Percentiles rank a stretch among this genome's conserved stretches.
Evolutionary conservation across 2,797 vertebrate genomes (phyloP).

Genomic region (Garrulus glandarius): DNA sequence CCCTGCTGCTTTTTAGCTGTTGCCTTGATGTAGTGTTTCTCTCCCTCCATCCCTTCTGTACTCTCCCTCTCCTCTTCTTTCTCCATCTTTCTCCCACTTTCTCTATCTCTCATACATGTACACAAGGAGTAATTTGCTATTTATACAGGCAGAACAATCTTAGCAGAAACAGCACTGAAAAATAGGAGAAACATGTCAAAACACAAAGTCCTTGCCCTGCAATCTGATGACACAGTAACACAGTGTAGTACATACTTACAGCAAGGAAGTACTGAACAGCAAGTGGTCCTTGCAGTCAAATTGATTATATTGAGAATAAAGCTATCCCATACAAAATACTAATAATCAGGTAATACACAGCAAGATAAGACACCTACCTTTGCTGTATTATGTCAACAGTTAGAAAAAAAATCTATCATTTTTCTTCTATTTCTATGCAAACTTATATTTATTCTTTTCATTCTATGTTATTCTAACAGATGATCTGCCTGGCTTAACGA

Average conservation of each 20-base stretch:
- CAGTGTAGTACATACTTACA: neutral
- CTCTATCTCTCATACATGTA: neutral
- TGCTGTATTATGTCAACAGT: neutral
- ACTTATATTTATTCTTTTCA: neutral
- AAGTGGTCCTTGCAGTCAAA: neutral
- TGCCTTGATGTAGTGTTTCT: rapidly evolving
- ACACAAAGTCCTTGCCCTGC: neutral
- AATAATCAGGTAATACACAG: neutral
- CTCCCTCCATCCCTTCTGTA: neutral
- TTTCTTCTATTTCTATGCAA: neutral
- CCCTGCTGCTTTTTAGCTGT: neutral
- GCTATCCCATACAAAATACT: neutral
- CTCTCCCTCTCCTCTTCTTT: neutral
- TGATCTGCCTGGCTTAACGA: neutral
- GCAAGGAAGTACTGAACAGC: neutral
- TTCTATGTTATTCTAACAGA: neutral
- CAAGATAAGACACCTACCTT: neutral
- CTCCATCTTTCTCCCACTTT: neutral
- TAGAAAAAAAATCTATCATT: neutral
- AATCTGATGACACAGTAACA: neutral
- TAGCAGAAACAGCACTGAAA: neutral
- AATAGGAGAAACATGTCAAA: neutral
- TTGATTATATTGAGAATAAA: neutral
- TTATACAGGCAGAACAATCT: neutral
- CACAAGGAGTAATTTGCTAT: neutral